These are phyloP conservation scores for Isurus oxyrinchus DNA, from an alignment of 2,113 vertebrate genomes.

Conservation along the genomic window DNA sequence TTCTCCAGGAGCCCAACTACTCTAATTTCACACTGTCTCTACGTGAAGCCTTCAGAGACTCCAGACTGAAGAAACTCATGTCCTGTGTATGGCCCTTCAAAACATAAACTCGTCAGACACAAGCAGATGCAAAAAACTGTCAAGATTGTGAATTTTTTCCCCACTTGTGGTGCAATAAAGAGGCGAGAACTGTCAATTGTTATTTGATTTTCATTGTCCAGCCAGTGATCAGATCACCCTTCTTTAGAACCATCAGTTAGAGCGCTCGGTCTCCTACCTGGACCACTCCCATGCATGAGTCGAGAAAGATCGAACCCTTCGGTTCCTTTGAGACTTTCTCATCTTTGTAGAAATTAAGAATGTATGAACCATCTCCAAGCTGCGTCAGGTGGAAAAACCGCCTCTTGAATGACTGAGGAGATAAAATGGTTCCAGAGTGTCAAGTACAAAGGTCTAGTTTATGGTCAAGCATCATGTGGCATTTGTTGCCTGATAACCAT, in stretches of 20 bases:
- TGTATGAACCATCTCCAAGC: conserved; percentile 92
- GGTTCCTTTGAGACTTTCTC: conserved; percentile 98
- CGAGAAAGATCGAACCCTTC: conserved; percentile 96
- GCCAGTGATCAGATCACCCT: neutral
- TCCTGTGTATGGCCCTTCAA: neutral
- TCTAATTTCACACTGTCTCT: neutral
- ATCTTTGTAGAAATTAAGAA: conserved; percentile 98
- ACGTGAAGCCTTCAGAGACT: neutral
- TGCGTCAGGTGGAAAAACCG: conserved; percentile 95
- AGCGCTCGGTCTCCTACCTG: conserved; percentile 64
- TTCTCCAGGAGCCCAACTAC: neutral
- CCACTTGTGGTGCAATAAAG: too few relatives aligned
- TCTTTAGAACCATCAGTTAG: neutral
- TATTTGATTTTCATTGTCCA: too few relatives aligned
- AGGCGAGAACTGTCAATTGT: too few relatives aligned
- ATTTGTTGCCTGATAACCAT: neutral
- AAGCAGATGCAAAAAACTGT: neutral
- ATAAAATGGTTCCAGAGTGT: neutral
- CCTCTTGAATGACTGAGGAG: conserved; percentile 88
- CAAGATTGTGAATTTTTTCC: neutral
- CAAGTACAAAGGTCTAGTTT: neutral
- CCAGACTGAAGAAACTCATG: neutral
- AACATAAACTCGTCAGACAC: neutral
- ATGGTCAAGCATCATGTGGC: neutral
- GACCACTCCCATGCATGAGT: conserved; percentile 97